Base-by-base conservation (phyloP, 1,140 invertebrate genomes). In the Brachionus paranguensis region DNA sequence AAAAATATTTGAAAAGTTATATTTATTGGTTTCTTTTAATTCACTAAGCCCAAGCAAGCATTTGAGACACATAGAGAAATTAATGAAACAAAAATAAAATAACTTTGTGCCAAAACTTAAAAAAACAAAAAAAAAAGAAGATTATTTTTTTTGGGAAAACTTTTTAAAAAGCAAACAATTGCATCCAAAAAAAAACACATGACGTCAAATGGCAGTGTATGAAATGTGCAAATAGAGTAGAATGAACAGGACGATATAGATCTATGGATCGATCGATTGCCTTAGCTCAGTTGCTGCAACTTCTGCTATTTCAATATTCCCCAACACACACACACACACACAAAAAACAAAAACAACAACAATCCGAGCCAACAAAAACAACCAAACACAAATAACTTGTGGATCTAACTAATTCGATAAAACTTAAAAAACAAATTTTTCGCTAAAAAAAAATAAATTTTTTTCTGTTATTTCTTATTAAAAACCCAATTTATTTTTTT, bases 391-490 rank as follows among this genome's bases (percentile, higher is more conserved):
- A 72, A 72, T 72, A 72, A 72, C 68, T 72, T 72, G 68, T 72
- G 68, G 68, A 72, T 72, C 68, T 72, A 72, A 72, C 68, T 72
- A 72, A 72, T 72, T 72, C 68, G 33, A 72, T 72, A 72, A 72
- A 72, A 72, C 68, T 72, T 72, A 41, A 72, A 72, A 72, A 72
- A 72, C 29, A 41, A 72, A 72, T 41, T 72, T 72, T 72, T 41
- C 11, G 10, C 33, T 29, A 68, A 33, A 68, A 68, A 12, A 68
- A 68, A 68, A 68, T 33, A 68, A 68, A 33, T 24, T 33, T 68
- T 68, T 68, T 12, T 68, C 27, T 68, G 27, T 72, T 41, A 43
- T 72, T 72, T 72, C 68, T 72, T 72, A 72, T 72, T 72, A 72
- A 72, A 47, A 72, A 72, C 68, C 68, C 68, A 72, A 72, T 72